Base-by-base conservation (phyloP, 2,113 vertebrate species). In the Megaleporinus macrocephalus region DNA sequence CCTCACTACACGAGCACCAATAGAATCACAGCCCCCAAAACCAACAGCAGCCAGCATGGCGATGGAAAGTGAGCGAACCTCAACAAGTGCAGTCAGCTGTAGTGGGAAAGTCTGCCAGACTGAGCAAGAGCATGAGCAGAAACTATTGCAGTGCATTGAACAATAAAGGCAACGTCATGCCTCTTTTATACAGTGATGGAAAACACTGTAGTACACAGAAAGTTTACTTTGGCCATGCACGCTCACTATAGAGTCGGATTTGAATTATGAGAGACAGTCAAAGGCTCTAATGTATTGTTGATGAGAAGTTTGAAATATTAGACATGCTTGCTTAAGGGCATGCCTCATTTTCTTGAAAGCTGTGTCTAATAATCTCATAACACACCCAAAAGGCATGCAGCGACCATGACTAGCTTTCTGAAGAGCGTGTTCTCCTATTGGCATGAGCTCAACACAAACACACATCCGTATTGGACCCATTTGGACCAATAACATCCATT, bases 401-500 rank as follows among this genome's bases (percentile, higher is more conserved):
- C 63, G 80, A 65, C 20, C 82, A 59, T 47, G 59, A 79, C 24
- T 18, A 73, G 51, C 70, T 65, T 33, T 16, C 69, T 66, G 36
- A 22, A 68, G 14, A 73, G 22, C 6, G 11, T 16, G 13, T 13
- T n/a, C 49, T 33, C 15, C 29, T 33, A 30, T 68, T 29, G 18
- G n/a, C 59, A 70, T 14, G 24, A 20, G 9, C 55, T 49, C 57
- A 73, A 81, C 29, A 61, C 53, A 80, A 88, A 87, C 65, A 81
- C 36, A 63, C 44, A 15, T 22, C 68, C 84, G 79, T 82, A 77
- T 79, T 87, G 72, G 76, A 83, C 75, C 79, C 68, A 80, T 86
- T 83, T 87, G 51, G 59, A 69, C 73, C 44, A 80, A 83, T 82
- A 83, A 84, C 79, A 85, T 87, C 84, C 65, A 68, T 76, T 87